Conservation (phyloP, 2,797 vertebrate species). For the Chaetophractus vellerosus region DNA sequence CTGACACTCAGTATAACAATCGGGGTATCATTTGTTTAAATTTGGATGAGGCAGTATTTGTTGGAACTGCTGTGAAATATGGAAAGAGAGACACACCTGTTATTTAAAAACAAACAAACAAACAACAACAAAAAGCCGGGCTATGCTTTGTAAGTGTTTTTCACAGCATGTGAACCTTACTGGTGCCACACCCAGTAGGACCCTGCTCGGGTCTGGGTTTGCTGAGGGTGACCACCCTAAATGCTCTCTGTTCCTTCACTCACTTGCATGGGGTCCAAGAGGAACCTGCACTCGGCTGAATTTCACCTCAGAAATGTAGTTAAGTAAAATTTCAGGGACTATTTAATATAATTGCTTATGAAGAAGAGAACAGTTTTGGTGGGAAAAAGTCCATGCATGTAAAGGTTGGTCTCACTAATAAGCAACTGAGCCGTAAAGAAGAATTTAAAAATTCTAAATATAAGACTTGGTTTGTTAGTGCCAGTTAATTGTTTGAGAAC, state of each 20-base stretch:
- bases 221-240: neutral
- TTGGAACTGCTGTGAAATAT: constrained; percentile 36
- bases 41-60: constrained; percentile 68
- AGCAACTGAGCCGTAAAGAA: neutral
- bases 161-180: neutral
- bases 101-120: neutral
- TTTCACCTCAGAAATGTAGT: neutral
- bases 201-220: neutral
- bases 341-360: neutral
- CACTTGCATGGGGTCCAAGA: neutral
- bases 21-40: constrained; percentile 81
- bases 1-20: constrained; percentile 69
- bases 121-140: neutral
- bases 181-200: neutral
- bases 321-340: neutral
- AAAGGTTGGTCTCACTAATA: neutral
- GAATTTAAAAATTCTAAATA: neutral
- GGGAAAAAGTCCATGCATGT: neutral
- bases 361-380: neutral
- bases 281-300: neutral
- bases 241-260: neutral
- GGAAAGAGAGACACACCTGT: neutral
- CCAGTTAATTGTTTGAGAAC: constrained; percentile 12
- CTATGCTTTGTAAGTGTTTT: neutral
- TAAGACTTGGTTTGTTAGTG: neutral